These are phyloP conservation scores for Mallotus villosus DNA, from an alignment of 2,797 vertebrate species.

Conservation along the genomic window DNA sequence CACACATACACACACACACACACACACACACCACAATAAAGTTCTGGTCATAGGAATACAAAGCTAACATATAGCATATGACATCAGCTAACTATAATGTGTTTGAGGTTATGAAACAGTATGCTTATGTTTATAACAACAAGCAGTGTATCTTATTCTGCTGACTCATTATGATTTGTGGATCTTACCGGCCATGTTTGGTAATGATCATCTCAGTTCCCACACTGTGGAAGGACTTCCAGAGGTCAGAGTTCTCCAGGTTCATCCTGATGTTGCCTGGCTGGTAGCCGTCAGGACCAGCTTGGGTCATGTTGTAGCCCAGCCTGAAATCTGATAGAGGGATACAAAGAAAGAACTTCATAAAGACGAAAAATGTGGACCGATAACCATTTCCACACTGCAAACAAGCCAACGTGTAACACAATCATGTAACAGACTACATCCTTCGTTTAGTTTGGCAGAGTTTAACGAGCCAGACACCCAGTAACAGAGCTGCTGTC, in stretches of 20 bases:
- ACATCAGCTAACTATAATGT: background rate
- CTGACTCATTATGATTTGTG: too few relatives aligned
- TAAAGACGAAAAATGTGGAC: too few relatives aligned
- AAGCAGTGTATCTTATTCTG: background rate
- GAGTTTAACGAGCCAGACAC: too few relatives aligned
- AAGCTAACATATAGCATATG: background rate
- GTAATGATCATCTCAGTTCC: conserved; percentile 86
- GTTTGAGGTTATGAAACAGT: too few relatives aligned
- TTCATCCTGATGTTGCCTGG: conserved; percentile 61
- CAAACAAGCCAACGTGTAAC: too few relatives aligned
- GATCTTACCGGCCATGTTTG: conserved; percentile 80
- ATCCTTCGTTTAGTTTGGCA: too few relatives aligned
- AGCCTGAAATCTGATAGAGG: conserved; percentile 47
- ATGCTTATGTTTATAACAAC: background rate
- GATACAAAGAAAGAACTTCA: background rate
- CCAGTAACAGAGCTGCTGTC: background rate
- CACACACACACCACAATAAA: background rate
- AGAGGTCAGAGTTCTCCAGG: conserved; percentile 77
- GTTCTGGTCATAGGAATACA: background rate
- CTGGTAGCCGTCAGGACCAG: conserved; percentile 49
- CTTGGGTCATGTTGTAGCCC: conserved; percentile 28
- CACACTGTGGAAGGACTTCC: conserved; percentile 77
- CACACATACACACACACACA: conserved; percentile 30
- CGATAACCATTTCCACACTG: too few relatives aligned
- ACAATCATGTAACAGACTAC: background rate